A percentile compares a stretch with the other conserved stretches of the same genome.
Conservation (phyloP, 2,113 vertebrate genomes). For the Phalacrocorax brasilianus region DNA sequence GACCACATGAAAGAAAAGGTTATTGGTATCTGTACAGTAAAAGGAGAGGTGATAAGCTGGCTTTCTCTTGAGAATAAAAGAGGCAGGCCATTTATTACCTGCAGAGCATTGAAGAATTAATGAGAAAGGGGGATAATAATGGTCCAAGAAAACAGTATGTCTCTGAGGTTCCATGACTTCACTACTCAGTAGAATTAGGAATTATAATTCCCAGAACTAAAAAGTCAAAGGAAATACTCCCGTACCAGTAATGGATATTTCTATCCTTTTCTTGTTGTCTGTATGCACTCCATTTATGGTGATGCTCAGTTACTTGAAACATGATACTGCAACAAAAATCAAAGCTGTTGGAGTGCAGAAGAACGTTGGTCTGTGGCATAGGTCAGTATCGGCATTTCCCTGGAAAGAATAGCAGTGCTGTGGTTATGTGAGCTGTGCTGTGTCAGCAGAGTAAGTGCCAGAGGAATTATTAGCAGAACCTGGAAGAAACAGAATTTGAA, state of each 20-base stretch:
- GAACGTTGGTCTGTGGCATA: neutral
- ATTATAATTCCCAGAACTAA: neutral
- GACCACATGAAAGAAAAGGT: neutral
- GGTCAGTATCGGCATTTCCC: accelerated
- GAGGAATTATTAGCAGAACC: neutral
- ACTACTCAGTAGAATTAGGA: neutral
- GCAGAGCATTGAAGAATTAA: neutral
- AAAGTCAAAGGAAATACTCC: neutral
- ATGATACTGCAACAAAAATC: neutral
- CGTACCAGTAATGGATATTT: neutral
- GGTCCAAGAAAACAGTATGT: neutral
- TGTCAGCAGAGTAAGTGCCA: neutral
- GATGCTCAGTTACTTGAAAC: neutral
- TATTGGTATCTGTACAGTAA: neutral
- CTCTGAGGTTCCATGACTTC: neutral
- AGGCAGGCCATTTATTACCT: neutral
- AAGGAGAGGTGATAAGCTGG: neutral
- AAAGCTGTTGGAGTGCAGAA: neutral
- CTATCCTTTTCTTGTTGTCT: neutral
- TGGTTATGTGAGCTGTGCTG: neutral
- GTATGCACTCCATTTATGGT: neutral
- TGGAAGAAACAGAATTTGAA: neutral
- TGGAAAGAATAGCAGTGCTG: neutral
- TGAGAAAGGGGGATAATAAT: neutral
- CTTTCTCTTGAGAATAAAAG: neutral